Conservation (phyloP, 2,113 vertebrate genomes). For the Litocranius walleri region DNA sequence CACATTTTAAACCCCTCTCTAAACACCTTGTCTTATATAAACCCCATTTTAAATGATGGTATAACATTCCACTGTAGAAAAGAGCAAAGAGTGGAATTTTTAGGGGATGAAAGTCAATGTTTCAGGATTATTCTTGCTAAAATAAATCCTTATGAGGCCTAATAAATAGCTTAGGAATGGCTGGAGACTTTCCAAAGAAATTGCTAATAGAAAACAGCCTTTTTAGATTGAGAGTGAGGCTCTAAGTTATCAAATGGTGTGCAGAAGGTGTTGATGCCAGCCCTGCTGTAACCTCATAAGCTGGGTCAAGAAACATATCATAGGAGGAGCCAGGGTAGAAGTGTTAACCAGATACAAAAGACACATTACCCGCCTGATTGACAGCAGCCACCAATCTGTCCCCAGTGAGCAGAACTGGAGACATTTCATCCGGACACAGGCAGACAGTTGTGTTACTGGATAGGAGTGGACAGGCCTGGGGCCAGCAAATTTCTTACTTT, state of each 20-base stretch:
- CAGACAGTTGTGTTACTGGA: neutral
- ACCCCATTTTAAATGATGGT: neutral
- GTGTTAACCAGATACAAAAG: neutral
- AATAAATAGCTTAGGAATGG: neutral
- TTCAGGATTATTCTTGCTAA: neutral
- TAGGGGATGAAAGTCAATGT: neutral
- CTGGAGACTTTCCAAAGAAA: neutral
- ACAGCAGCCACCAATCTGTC: neutral
- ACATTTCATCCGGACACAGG: neutral
- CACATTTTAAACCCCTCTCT: neutral
- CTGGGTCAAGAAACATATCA: neutral
- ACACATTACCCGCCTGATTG: too few species aligned
- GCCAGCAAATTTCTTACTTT: neutral
- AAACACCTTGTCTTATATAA: neutral
- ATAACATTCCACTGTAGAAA: neutral
- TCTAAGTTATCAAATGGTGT: neutral
- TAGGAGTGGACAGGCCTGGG: neutral
- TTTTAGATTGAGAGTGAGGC: neutral
- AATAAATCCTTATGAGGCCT: neutral
- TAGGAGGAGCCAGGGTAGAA: neutral
- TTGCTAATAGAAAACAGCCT: neutral
- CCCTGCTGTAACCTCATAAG: neutral
- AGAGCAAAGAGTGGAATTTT: neutral
- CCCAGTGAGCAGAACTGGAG: neutral
- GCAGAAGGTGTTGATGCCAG: neutral